These are phyloP conservation scores for Pseudomyrmex pallidus DNA, from an alignment of 1,140 invertebrate genomes.

Conservation along the genomic window DNA sequence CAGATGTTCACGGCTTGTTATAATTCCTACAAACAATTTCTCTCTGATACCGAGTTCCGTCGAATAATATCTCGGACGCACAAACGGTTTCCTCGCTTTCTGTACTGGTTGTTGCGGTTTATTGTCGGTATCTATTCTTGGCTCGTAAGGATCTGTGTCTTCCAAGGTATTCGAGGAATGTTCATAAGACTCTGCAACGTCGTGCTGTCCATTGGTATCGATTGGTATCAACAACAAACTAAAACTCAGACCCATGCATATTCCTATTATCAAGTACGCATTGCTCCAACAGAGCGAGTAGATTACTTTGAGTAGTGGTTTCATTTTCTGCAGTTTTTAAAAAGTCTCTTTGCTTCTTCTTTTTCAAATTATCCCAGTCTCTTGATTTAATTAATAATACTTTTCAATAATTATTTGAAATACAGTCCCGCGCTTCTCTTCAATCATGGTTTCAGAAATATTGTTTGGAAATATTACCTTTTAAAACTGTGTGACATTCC, in stretches of 20 bases:
- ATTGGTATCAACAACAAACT: slow-evolving; percentile 80
- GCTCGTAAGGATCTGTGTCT: slow-evolving; percentile 86
- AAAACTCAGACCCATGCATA: slow-evolving; percentile 81
- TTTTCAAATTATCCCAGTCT: background rate
- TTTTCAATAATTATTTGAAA: background rate
- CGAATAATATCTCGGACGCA: slow-evolving; percentile 95
- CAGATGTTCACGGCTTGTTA: slow-evolving; percentile 90
- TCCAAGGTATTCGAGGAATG: slow-evolving; percentile 70
- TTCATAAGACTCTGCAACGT: slow-evolving; percentile 61
- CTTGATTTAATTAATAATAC: background rate
- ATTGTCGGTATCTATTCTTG: slow-evolving; percentile 85
- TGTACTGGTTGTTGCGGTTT: slow-evolving; percentile 84
- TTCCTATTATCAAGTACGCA: slow-evolving; percentile 81
- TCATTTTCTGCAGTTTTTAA: slow-evolving; percentile 70
- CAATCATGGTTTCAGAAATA: background rate
- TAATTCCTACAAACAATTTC: slow-evolving; percentile 94
- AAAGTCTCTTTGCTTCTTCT: background rate
- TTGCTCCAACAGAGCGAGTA: slow-evolving; percentile 80
- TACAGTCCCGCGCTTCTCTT: background rate
- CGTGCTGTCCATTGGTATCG: slow-evolving; percentile 72
- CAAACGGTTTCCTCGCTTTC: slow-evolving; percentile 85
- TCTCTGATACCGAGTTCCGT: slow-evolving; percentile 96
- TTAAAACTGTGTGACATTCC: background rate
- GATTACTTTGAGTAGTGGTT: slow-evolving; percentile 77
- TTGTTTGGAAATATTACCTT: background rate